A percentile compares a stretch with the other conserved stretches of the same genome.
Conservation (phyloP, 1,140 invertebrate species). For the Brachionus plicatilis region DNA sequence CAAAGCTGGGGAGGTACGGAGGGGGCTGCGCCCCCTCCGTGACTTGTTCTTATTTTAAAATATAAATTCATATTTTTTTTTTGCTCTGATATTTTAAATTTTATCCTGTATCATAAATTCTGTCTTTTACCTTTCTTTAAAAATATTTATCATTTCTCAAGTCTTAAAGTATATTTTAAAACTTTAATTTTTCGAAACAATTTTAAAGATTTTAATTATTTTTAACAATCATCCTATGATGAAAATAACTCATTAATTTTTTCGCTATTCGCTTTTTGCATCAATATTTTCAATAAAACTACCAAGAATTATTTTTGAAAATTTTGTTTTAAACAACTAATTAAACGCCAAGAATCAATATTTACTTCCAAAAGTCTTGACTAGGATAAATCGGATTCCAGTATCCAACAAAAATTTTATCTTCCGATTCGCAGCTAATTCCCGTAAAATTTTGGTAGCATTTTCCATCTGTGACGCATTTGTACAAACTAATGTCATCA, state of each 20-base stretch:
- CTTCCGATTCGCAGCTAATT: not conserved
- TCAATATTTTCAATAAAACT: not conserved
- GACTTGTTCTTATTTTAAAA: too few relatives aligned
- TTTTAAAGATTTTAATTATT: not conserved
- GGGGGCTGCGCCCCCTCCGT: too few relatives aligned
- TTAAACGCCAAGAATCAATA: not conserved
- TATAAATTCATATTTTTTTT: too few relatives aligned
- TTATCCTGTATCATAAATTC: too few relatives aligned
- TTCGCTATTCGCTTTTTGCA: too few relatives aligned
- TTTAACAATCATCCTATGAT: not conserved
- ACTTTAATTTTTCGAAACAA: not conserved
- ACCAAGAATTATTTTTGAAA: not conserved
- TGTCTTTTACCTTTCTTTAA: too few relatives aligned
- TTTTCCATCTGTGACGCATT: slow-evolving; percentile 20
- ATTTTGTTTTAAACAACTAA: not conserved
- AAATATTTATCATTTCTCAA: too few relatives aligned
- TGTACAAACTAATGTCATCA: not conserved
- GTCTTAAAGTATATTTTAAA: too few relatives aligned
- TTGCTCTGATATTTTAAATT: too few relatives aligned
- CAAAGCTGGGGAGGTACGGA: too few relatives aligned
- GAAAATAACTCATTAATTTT: too few relatives aligned
- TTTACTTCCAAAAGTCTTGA: slow-evolving; percentile 42
- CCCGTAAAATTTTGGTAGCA: not conserved
- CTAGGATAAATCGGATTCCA: slow-evolving; percentile 38
- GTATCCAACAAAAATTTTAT: not conserved